A percentile compares a stretch with the other conserved stretches of the same genome.
Evolutionary conservation across 92 coral and sea anemone species (phyloP).

Genomic region (Pocillopora meandrina): DNA sequence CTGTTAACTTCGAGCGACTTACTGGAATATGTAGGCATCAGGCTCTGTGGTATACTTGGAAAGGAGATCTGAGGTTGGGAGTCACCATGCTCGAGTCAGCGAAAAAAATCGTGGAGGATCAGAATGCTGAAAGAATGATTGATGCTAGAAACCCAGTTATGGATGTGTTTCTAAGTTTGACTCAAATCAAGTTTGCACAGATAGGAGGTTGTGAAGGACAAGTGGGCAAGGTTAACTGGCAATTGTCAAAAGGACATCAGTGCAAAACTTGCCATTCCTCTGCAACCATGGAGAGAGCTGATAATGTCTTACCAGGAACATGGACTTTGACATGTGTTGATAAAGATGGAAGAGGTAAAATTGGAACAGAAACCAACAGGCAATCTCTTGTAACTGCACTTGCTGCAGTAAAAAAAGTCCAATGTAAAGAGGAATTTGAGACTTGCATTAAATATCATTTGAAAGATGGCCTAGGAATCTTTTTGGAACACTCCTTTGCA

Average conservation of each 20-base stretch:
- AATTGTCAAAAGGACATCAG: slow-evolving; percentile 21
- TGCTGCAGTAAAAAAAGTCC: slow-evolving; percentile 25
- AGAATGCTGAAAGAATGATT: slow-evolving; percentile 33
- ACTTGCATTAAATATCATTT: slow-evolving; percentile 32
- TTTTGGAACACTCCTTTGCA: slow-evolving; percentile 56
- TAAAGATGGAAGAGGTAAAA: slow-evolving; percentile 44
- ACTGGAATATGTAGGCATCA: slow-evolving; percentile 56
- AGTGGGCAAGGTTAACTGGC: slow-evolving; percentile 18
- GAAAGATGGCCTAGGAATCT: slow-evolving; percentile 33
- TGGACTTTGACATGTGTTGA: slow-evolving; percentile 55
- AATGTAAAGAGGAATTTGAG: slow-evolving; percentile 25
- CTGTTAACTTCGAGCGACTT: slow-evolving; percentile 57
- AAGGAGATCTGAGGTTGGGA: slow-evolving; percentile 49
- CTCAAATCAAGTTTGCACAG: slow-evolving; percentile 40
- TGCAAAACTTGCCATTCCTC: slow-evolving; percentile 58
- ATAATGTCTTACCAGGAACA: neutral
- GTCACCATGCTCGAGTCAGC: slow-evolving; percentile 57
- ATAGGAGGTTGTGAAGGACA: slow-evolving; percentile 52
- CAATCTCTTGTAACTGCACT: slow-evolving; percentile 37
- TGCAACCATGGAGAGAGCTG: slow-evolving; percentile 34
- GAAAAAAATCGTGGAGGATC: slow-evolving; percentile 34
- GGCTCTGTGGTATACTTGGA: slow-evolving; percentile 58
- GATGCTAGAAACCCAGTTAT: slow-evolving; percentile 40
- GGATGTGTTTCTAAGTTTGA: slow-evolving; percentile 32
- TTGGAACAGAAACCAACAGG: slow-evolving; percentile 55